These are phyloP conservation scores for Etia nguti DNA, from an alignment of 2,113 vertebrate genomes.

Conservation along the genomic window DNA sequence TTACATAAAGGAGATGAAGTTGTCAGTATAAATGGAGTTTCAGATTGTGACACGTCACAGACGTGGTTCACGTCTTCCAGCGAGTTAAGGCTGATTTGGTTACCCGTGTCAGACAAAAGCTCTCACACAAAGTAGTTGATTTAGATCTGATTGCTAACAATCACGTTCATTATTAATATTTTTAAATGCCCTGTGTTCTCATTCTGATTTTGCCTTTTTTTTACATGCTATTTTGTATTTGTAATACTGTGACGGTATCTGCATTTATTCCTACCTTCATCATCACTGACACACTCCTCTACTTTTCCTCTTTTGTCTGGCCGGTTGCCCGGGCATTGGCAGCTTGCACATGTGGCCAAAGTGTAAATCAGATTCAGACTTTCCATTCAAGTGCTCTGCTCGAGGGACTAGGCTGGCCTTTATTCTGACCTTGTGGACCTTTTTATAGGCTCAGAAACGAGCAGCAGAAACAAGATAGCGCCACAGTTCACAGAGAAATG, in stretches of 20 bases:
- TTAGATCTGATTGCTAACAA: not conserved
- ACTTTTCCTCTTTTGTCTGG: conserved; percentile 34
- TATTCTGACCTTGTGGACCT: conserved; percentile 64
- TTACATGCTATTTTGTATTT: not conserved
- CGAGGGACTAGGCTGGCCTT: conserved; percentile 61
- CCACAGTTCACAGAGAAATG: conserved; percentile 44
- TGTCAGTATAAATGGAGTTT: conserved; percentile 4
- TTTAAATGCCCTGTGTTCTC: not conserved
- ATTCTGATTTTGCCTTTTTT: not conserved
- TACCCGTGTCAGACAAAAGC: not conserved
- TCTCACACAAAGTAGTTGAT: not conserved
- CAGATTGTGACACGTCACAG: not conserved
- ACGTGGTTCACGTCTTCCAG: not conserved
- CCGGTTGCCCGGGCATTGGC: conserved; percentile 49
- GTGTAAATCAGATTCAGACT: conserved; percentile 70
- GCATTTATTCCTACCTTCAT: conserved; percentile 37
- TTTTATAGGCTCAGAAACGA: conserved; percentile 63
- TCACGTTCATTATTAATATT: not conserved
- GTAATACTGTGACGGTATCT: not conserved
- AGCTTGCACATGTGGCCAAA: conserved; percentile 64
- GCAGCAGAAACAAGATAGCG: conserved; percentile 40
- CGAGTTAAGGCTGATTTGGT: not conserved
- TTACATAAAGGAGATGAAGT: conserved; percentile 34
- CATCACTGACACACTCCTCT: conserved; percentile 23
- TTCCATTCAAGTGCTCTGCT: conserved; percentile 65